phyloP scores from a whole-genome alignment of 2,797 vertebrate species.

The Cyclura pinguis region DNA sequence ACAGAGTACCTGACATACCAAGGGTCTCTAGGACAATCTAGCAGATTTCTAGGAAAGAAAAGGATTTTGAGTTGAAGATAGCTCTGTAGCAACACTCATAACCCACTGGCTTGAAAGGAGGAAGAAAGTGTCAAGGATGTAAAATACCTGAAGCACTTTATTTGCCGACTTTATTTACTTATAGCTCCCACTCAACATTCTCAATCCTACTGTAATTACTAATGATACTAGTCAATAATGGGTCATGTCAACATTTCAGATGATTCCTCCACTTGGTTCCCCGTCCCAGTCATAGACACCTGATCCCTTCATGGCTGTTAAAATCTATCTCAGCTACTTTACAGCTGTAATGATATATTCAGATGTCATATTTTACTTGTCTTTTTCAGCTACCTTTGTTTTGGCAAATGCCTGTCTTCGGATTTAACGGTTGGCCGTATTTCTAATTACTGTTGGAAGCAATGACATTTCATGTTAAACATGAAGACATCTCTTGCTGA shows the following conservation, averaged over 20 bases:
- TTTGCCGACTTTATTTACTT: neutral
- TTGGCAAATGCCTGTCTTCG: neutral
- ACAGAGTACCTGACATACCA: neutral
- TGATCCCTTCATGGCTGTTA: neutral
- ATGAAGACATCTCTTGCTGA: neutral
- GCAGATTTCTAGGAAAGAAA: constrained; percentile 26
- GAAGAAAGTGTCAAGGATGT: constrained; percentile 11
- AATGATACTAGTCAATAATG: neutral
- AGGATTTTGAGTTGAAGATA: constrained; percentile 7
- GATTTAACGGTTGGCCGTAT: constrained; percentile 11
- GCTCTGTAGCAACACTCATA: constrained; percentile 25
- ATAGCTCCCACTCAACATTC: neutral
- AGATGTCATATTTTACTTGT: neutral
- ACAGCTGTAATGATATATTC: constrained; percentile 12
- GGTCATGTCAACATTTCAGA: neutral
- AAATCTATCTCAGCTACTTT: constrained; percentile 1
- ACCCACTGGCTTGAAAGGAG: constrained; percentile 41
- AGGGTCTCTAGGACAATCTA: neutral
- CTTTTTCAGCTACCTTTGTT: neutral
- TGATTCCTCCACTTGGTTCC: constrained; percentile 6
- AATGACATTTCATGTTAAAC: constrained; percentile 13
- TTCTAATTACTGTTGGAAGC: neutral
- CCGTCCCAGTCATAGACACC: neutral
- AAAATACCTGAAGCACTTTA: neutral
- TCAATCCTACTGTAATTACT: neutral